Base-by-base conservation (phyloP, 1,140 invertebrate genomes). In the Nebria ingens region DNA sequence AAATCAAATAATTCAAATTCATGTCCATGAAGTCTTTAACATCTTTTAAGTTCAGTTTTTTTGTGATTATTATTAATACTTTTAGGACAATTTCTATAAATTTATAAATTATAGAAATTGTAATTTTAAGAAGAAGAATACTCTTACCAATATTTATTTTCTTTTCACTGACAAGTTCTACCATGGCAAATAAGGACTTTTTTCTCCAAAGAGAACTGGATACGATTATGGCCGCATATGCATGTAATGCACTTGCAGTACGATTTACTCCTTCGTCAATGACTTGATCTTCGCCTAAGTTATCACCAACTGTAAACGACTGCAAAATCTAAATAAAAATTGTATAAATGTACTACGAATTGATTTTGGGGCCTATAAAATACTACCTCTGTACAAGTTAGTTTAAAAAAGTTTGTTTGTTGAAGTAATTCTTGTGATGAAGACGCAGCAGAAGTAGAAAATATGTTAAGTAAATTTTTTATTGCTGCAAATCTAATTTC, bases 221-320 rank as follows among this genome's bases (percentile, higher is more conserved):
- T 19, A 68, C 62, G 38, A 73, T 64, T n/a, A 79, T 56, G 21
- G 63, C 59, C 11, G 65, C 57, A 51, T 73, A 64, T 12, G 67
- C 62, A 17, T 73, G 64, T 23, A 78, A 59, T 0, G 68, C 68
- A 25, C 64, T 71, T 1, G 65, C 54, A 6, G 64, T 71, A 57
- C 68, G 59, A 49, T 67, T 71, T 9, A 66, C 59, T 19, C 53
- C 60, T 58, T 77, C 74, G 52, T 78, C 75, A 4, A 59, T 52
- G 22, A 56, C 63, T 51, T 65, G 61, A 9, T 59, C 52, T 3
- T 55, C 55, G 13, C 20, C 40, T 9, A 60, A 22, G 17, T 20
- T 34, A 34, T n/a, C n/a, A 34, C n/a, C n/a, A 6, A 34, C 25
- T 34, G 25, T n/a, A 34, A 34, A 34, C n/a, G 25, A 34, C n/a